These are phyloP conservation scores for Drosophila suzukii DNA, from an alignment of 1,140 invertebrate species.

Conservation along the genomic window DNA sequence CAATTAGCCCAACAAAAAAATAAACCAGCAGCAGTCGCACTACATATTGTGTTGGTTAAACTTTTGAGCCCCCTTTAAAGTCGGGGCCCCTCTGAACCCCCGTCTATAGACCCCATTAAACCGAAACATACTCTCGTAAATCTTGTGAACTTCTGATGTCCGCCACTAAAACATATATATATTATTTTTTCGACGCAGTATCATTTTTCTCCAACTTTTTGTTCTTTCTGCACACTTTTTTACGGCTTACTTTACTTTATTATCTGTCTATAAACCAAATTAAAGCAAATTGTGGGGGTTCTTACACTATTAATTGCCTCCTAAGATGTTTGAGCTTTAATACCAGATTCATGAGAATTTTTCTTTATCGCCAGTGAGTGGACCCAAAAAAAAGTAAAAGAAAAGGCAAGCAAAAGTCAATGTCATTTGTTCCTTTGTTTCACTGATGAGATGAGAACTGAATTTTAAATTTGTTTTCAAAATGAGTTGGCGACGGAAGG, in stretches of 20 bases:
- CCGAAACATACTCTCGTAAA: conserved; percentile 32
- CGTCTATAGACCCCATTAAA: conserved; percentile 28
- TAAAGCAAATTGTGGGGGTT: conserved; percentile 36
- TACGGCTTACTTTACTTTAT: conserved; percentile 42
- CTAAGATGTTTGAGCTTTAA: conserved; percentile 14
- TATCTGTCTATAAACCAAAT: conserved; percentile 36
- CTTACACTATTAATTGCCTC: conserved; percentile 43
- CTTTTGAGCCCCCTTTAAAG: conserved; percentile 43
- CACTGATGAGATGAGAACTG: conserved; percentile 36
- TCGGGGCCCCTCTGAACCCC: not conserved
- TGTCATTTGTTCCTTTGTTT: conserved; percentile 50
- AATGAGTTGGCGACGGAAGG: conserved; percentile 10
- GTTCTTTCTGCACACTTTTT: conserved; percentile 17
- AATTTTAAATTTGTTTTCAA: conserved; percentile 45
- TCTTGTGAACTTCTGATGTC: conserved; percentile 24
- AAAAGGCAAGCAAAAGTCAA: conserved; percentile 27
- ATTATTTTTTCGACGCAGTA: conserved; percentile 6
- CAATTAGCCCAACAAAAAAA: conserved; percentile 39
- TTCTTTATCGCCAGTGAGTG: conserved; percentile 6
- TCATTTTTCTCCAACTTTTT: conserved; percentile 10
- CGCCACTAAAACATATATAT: conserved; percentile 11
- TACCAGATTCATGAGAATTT: conserved; percentile 34
- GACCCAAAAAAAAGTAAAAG: conserved; percentile 1
- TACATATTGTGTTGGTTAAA: conserved; percentile 26
- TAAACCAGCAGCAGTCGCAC: conserved; percentile 6